These are phyloP conservation scores for Adrianichthys oophorus DNA, from an alignment of 2,797 vertebrate genomes.

Conservation along the genomic window DNA sequence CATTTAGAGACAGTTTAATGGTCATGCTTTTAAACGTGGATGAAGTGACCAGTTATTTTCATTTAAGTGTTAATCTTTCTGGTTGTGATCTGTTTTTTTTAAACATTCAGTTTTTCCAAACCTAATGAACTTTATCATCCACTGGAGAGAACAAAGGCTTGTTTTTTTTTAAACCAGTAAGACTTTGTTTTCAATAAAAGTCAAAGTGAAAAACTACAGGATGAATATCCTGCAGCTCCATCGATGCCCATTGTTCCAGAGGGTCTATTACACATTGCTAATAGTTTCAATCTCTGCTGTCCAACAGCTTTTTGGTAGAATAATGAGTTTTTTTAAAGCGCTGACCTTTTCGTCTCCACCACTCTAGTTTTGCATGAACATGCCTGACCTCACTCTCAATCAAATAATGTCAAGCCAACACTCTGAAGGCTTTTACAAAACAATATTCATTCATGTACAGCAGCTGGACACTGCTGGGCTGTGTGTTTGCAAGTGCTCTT, in stretches of 20 bases:
- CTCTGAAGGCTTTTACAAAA: neutral
- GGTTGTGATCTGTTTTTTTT: neutral
- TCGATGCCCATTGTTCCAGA: neutral
- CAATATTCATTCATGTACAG: slow-evolving; percentile 2
- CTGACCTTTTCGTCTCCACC: slow-evolving; percentile 56
- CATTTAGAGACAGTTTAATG: slow-evolving; percentile 2
- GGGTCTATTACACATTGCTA: too few relatives aligned
- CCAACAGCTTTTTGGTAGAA: slow-evolving; percentile 23
- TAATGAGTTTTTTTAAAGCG: slow-evolving; percentile 22
- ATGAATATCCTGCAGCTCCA: too few relatives aligned
- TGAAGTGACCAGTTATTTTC: too few relatives aligned
- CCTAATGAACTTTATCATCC: too few relatives aligned
- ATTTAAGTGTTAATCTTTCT: too few relatives aligned
- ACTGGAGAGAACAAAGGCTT: too few relatives aligned
- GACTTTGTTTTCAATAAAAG: too few relatives aligned
- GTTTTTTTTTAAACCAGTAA: too few relatives aligned
- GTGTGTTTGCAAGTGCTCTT: slow-evolving; percentile 21
- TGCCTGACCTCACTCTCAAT: slow-evolving; percentile 52
- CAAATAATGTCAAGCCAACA: slow-evolving; percentile 37
- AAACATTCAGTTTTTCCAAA: too few relatives aligned
- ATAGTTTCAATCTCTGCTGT: slow-evolving; percentile 1
- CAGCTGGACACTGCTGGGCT: slow-evolving; percentile 18
- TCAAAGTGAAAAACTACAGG: neutral
- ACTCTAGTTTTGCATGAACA: slow-evolving; percentile 38
- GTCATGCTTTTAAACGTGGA: slow-evolving; percentile 12